Evolutionary conservation across 2,888 invertebrate species (phyloP).

Genomic region (Epistrophe grossulariae): DNA sequence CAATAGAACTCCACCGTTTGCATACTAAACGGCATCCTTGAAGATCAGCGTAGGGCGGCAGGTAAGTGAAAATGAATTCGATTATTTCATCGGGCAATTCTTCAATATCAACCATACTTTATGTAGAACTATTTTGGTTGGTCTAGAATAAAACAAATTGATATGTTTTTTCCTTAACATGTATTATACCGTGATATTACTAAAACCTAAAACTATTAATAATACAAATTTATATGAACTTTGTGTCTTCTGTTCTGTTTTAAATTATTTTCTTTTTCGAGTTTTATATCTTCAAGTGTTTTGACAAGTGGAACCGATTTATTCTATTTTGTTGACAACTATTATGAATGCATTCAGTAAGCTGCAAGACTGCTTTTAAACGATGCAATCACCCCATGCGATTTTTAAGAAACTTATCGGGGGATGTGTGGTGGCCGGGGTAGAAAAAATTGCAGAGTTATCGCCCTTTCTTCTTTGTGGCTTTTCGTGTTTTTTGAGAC

Average conservation of each 20-base stretch:
- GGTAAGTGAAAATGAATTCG: constrained; percentile 94
- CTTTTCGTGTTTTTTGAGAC: no score
- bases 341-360: neutral
- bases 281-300: constrained; percentile 36
- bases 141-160: neutral
- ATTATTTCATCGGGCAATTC: constrained; percentile 96
- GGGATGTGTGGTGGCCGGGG: no score
- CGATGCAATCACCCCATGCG: no score
- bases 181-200: neutral
- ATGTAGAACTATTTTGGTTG: neutral
- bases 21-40: constrained; percentile 94
- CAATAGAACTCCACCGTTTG: constrained; percentile 93
- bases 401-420: no score
- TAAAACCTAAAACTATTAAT: neutral
- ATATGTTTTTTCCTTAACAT: neutral
- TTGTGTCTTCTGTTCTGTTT: constrained; percentile 31
- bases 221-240: neutral
- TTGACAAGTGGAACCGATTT: constrained; percentile 2
- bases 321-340: neutral
- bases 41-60: constrained; percentile 96
- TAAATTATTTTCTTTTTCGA: constrained; percentile 28
- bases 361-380: no score
- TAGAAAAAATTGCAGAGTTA: no score
- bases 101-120: constrained; percentile 80
- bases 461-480: no score